These are phyloP conservation scores for Parnassius mnemosyne DNA, from an alignment of 2,888 invertebrate genomes.

Conservation along the genomic window DNA sequence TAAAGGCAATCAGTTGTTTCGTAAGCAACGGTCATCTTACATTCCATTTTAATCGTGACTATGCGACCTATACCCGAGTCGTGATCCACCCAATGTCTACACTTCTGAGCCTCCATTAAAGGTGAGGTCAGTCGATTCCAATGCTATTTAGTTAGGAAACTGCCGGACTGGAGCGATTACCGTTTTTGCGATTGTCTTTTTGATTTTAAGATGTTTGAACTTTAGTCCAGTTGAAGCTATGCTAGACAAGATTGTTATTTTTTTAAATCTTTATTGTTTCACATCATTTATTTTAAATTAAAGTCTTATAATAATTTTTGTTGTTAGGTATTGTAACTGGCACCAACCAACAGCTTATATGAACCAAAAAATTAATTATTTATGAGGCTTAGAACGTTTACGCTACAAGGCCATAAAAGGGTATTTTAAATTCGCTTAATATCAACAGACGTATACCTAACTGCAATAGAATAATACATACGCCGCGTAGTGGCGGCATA, in stretches of 20 bases:
- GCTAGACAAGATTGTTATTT: slow-evolving; percentile 1
- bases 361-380: no score
- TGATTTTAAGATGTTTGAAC: slow-evolving; percentile 15
- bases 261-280: background rate
- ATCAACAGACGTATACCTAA: no score
- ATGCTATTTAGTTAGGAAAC: slow-evolving; percentile 29
- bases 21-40: slow-evolving; percentile 11
- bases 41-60: slow-evolving; percentile 17
- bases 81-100: slow-evolving; percentile 18
- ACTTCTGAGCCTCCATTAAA: slow-evolving; percentile 26
- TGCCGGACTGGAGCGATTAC: slow-evolving; percentile 12
- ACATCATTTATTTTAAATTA: no score
- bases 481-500: no score
- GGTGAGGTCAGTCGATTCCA: slow-evolving; percentile 28
- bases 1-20: slow-evolving; percentile 18
- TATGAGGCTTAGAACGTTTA: no score
- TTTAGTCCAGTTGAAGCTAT: slow-evolving; percentile 9
- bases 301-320: no score
- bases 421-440: no score
- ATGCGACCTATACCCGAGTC: slow-evolving; percentile 14
- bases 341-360: no score
- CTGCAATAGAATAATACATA: no score
- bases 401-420: no score
- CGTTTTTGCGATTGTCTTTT: slow-evolving; percentile 21
- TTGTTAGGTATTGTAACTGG: no score